These are phyloP conservation scores for Polyommatus icarus DNA, from an alignment of 2,888 invertebrate species.

Conservation along the genomic window DNA sequence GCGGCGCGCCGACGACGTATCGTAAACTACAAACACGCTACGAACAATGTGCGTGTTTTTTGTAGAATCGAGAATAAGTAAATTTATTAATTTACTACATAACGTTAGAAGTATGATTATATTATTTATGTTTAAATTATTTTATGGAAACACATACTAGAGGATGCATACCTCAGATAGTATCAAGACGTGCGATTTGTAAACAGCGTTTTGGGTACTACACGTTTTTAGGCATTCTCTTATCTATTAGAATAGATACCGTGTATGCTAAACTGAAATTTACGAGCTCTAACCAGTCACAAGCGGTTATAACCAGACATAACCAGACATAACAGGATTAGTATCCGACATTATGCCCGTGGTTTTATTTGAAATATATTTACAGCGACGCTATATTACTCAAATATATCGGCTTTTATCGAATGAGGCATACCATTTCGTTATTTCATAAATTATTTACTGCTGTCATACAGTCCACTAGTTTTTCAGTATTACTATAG, in stretches of 20 bases:
- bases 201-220: too few relatives aligned
- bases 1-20: slow-evolving; percentile 46
- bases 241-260: neutral
- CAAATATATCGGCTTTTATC: slow-evolving; percentile 41
- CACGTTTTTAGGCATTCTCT: too few relatives aligned
- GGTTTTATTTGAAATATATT: slow-evolving; percentile 41
- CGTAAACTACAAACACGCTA: neutral
- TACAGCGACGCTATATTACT: slow-evolving; percentile 39
- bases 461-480: too few relatives aligned
- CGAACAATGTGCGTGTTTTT: neutral
- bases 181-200: too few relatives aligned
- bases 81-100: too few relatives aligned
- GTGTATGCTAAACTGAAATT: slow-evolving; percentile 57
- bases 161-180: too few relatives aligned
- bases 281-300: slow-evolving; percentile 53
- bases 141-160: too few relatives aligned
- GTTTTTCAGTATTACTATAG: neutral
- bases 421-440: slow-evolving; percentile 32
- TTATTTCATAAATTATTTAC: slow-evolving; percentile 17
- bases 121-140: too few relatives aligned
- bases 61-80: neutral
- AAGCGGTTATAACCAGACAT: slow-evolving; percentile 59
- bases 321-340: slow-evolving; percentile 61
- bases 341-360: slow-evolving; percentile 45
- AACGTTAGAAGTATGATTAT: too few relatives aligned